Percentiles rank a stretch among this genome's conserved stretches.
phyloP scores from a whole-genome alignment of 2,888 invertebrate genomes.

The Oasisia sp. region DNA sequence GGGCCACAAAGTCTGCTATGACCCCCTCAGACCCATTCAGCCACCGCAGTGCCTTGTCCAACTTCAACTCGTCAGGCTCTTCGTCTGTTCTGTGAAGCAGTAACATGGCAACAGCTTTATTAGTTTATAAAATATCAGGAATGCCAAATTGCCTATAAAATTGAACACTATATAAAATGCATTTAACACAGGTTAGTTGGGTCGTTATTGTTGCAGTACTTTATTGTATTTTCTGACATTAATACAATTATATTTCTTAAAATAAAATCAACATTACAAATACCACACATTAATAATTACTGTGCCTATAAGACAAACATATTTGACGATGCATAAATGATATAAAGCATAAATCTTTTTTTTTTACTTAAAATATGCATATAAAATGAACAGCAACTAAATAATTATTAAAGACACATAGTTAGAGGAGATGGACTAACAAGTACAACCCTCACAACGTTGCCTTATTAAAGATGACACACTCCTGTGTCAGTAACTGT shows the following conservation, averaged over 20 bases:
- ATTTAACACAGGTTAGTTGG: not conserved
- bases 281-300: no score
- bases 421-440: not conserved
- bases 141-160: no score
- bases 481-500: not conserved
- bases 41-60: slow-evolving; percentile 52
- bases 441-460: not conserved
- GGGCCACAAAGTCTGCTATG: slow-evolving; percentile 50
- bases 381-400: no score
- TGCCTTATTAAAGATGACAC: not conserved
- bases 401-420: not conserved
- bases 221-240: not conserved
- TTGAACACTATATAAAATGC: no score
- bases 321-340: no score
- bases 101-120: not conserved
- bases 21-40: slow-evolving; percentile 46
- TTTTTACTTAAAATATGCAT: no score
- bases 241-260: not conserved
- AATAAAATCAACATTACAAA: no score
- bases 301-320: no score
- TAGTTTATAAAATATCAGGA: no score
- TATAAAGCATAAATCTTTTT: no score
- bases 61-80: slow-evolving; percentile 43
- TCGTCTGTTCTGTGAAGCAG: not conserved
- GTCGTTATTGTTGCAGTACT: not conserved